Evolutionary conservation across 2,113 vertebrate genomes (phyloP), one percentile per base, ranked within the genome.

Genomic region (Gnathonemus longibarbis): DNA sequence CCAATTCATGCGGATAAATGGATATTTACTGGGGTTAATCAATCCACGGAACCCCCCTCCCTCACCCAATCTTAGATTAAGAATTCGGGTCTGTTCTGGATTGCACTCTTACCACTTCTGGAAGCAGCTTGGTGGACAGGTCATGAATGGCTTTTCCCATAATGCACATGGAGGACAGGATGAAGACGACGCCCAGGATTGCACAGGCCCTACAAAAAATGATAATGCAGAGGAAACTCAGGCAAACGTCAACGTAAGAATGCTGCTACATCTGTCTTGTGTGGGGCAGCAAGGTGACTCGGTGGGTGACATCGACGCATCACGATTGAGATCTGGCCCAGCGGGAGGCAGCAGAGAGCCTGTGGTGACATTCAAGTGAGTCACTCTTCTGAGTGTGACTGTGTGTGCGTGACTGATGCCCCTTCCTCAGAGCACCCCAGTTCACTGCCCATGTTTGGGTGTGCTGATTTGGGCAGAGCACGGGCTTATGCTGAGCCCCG

Each of bases 101-200:
- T 45, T 66, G 46, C 49, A 10, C 89, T 91, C 97, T 98, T 96
- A 99, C 98, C 97, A 99, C 98, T 97, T 99, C 97, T 85, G 98
- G 98, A 85, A 97, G 97, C 92, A 98, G 95, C 93, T 93, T 96
- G 48, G 96, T 97, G 0, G 96, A 96, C 92, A 99, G 96, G 93
- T 99, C 97, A 56, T 99, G 97, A 93, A 98, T 97, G 91, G 98
- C 98, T 95, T 99, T 99, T 93, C 97, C 97, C 93, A 99, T 94
- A 93, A 99, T 99, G 93, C 98, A 99, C 93, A 99, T 1, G 89
- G 98, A 97, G 83, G 98, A 99, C 91, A 99, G 95, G 88, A 99
- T 93, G 92, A 99, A 99, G 93, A 99, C 96, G 89, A 97, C 92
- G 53, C 98, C 98, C 90, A 99, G 95, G 93, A 99, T 96, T 89